Evolutionary conservation across 2,113 vertebrate genomes (phyloP).

Genomic region (Actenoides lindsayi): DNA sequence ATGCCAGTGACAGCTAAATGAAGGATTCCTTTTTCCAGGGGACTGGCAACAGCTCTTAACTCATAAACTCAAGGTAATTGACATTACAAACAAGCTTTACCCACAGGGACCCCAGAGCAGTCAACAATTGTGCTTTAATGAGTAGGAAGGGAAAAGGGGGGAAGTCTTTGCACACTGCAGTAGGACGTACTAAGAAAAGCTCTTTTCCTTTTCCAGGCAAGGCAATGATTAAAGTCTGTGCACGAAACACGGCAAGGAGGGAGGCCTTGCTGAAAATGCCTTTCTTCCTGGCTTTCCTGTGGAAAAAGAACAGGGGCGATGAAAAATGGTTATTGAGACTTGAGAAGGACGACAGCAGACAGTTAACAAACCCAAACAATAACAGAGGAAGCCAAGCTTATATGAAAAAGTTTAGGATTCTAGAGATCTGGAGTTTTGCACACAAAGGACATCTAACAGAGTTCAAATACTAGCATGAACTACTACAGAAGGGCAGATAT

Average conservation of each 20-base stretch:
- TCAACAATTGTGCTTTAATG: conserved; percentile 68
- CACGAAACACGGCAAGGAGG: background rate
- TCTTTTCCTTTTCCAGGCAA: conserved; percentile 66
- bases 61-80: conserved; percentile 63
- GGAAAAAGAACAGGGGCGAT: conserved; percentile 25
- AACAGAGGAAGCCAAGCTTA: conserved; percentile 20
- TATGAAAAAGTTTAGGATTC: background rate
- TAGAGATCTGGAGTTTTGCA: background rate
- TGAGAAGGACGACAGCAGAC: background rate
- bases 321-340: conserved; percentile 23
- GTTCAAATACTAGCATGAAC: background rate
- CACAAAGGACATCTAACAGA: background rate
- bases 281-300: conserved; percentile 65
- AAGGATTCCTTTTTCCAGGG: conserved; percentile 68
- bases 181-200: conserved; percentile 63
- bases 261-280: conserved; percentile 20
- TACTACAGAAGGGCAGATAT: background rate
- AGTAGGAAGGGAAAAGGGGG: conserved; percentile 52
- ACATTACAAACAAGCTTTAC: conserved; percentile 58
- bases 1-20: conserved; percentile 63
- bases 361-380: conserved; percentile 37
- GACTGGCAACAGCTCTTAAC: conserved; percentile 47
- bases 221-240: conserved; percentile 58
- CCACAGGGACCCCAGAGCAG: conserved; percentile 50
- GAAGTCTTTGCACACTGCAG: conserved; percentile 28